phyloP scores from a whole-genome alignment of 2,113 vertebrate species.

The Hystrix brachyura region DNA sequence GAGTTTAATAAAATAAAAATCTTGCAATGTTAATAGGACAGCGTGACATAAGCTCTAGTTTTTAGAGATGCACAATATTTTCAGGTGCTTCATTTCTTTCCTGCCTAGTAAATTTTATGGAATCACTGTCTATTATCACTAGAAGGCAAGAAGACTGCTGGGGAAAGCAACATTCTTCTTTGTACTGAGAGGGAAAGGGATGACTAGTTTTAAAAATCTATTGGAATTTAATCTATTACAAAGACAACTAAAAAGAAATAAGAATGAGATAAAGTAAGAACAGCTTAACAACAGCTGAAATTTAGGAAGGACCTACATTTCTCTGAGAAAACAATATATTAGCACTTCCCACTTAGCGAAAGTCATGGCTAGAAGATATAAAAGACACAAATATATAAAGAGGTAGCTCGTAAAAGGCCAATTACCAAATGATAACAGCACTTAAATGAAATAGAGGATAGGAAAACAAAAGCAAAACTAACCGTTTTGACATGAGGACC shows the following conservation, averaged over 20 bases:
- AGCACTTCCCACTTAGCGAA: neutral
- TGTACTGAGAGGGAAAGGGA: neutral
- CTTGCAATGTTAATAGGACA: neutral
- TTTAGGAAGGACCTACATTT: neutral
- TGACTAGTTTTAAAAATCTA: neutral
- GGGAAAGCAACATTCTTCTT: neutral
- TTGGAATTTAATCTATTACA: neutral
- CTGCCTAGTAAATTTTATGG: neutral
- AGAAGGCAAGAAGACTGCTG: neutral
- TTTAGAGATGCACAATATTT: neutral
- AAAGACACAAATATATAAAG: neutral
- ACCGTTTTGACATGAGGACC: neutral
- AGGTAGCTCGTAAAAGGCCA: neutral
- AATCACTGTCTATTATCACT: neutral
- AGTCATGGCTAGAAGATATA: neutral
- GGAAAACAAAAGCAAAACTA: neutral
- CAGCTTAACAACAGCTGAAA: neutral
- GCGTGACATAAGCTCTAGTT: neutral
- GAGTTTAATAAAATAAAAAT: neutral
- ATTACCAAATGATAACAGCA: neutral
- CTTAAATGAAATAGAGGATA: neutral
- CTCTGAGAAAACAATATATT: neutral
- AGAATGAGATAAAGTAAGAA: neutral
- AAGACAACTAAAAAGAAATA: conserved; percentile 24
- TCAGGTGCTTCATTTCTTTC: conserved; percentile 27